A percentile compares a stretch with the other conserved stretches of the same genome.
Evolutionary conservation across 2,888 invertebrate species (phyloP).

Genomic region (Synanthedon myopaeformis): DNA sequence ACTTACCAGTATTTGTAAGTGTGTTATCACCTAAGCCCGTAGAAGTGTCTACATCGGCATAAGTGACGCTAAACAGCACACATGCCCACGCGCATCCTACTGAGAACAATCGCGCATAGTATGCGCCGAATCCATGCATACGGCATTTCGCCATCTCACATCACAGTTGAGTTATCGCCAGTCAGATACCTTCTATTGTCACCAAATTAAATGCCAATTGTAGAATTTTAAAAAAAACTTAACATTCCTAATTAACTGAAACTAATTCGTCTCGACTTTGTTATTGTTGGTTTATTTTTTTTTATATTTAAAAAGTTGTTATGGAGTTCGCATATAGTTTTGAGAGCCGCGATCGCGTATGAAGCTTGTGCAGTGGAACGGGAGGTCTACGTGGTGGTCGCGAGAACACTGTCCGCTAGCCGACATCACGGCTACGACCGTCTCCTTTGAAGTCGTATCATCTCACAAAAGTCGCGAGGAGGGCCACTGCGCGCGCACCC

Average conservation of each 20-base stretch:
- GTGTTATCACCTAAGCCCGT: constrained; percentile 63
- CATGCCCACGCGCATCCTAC: constrained; percentile 58
- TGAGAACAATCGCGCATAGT: constrained; percentile 24
- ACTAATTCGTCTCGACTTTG: too few relatives aligned
- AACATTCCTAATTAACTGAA: too few relatives aligned
- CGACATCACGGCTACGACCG: constrained; percentile 54
- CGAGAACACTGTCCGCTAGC: constrained; percentile 48
- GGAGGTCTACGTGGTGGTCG: constrained; percentile 36
- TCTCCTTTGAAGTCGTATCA: constrained; percentile 49
- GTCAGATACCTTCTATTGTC: constrained; percentile 7
- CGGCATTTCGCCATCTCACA: constrained; percentile 48
- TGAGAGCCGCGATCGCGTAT: constrained; percentile 9
- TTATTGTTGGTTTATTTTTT: too few relatives aligned
- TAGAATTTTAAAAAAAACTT: background rate
- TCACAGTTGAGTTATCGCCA: constrained; percentile 27
- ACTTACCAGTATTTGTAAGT: constrained; percentile 55
- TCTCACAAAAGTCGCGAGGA: constrained; percentile 51
- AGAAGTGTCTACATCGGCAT: constrained; percentile 59
- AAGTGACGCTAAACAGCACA: constrained; percentile 37
- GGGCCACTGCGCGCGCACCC: constrained; percentile 64
- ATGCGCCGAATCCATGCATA: constrained; percentile 13
- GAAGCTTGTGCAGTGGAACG: constrained; percentile 16
- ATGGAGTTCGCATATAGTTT: background rate
- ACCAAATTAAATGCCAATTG: background rate
- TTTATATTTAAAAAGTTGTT: background rate